Evolutionary conservation across 2,888 invertebrate genomes (phyloP).

Genomic region (Melipona bicolor): DNA sequence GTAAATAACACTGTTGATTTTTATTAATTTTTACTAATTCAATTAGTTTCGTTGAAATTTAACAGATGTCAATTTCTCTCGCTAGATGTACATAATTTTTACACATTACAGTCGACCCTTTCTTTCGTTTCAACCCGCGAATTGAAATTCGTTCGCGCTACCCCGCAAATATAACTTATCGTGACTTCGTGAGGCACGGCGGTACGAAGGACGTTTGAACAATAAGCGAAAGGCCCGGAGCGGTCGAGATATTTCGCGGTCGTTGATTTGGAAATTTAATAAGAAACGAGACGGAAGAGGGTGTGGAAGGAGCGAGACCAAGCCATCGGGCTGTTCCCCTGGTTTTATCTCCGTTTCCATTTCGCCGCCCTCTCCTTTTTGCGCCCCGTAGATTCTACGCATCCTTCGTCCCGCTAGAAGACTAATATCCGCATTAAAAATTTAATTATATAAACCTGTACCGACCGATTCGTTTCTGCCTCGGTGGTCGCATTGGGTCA

Average conservation of each 20-base stretch:
- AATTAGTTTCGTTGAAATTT: too few species aligned
- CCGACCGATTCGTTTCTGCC: slow-evolving; percentile 30
- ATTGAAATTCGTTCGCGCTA: background rate
- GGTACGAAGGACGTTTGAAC: background rate
- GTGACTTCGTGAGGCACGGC: background rate
- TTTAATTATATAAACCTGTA: slow-evolving; percentile 64
- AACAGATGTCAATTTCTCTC: too few species aligned
- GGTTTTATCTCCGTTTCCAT: slow-evolving; percentile 57
- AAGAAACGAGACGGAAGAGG: slow-evolving; percentile 6
- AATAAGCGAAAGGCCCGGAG: background rate
- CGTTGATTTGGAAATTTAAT: slow-evolving; percentile 51
- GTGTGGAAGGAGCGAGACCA: background rate
- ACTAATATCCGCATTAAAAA: slow-evolving; percentile 66
- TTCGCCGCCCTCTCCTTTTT: slow-evolving; percentile 41
- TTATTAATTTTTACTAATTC: too few species aligned
- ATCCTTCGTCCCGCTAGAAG: slow-evolving; percentile 51
- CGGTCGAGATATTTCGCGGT: slow-evolving; percentile 25
- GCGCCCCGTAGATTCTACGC: slow-evolving; percentile 19
- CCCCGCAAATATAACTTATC: background rate
- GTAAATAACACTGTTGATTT: too few species aligned
- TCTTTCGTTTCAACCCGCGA: background rate
- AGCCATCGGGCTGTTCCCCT: background rate
- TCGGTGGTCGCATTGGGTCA: background rate
- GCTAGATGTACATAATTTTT: too few species aligned
- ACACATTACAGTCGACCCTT: background rate